Base-by-base conservation (phyloP, 2,797 vertebrate genomes). In the Aldrovandia affinis region DNA sequence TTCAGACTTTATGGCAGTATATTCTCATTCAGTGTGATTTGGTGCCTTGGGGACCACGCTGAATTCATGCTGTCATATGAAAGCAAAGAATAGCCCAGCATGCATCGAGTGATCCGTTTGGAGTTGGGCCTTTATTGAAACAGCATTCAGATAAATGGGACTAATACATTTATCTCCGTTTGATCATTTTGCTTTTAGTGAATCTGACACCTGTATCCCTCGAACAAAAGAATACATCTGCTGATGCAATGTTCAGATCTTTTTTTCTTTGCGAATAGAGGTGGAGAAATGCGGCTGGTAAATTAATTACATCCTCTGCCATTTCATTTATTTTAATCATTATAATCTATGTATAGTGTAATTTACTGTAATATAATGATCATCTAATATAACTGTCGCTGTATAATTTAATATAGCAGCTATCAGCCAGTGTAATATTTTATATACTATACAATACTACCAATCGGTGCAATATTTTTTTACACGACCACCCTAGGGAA, bases 41-140 rank as follows among this genome's bases (percentile, higher is more conserved):
- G 47, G 12, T 50, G 47, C 0, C n/a, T 68, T 68, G 63, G 12
- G 63, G 8, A 68, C 12, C 63, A 8, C 1, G 22, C 33, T 73
- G 22, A 57, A 80, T 85, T 82, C 63, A 61, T 68, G 25, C 47
- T 79, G 54, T 80, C 30, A 28, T 61, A 36, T 87, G 83, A 54
- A 81, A 36, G 57, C 55, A 36, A 79, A 36, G 57, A 44, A n/a
- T 81, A 80, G 61, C 68, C 70, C 55, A 47, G 50, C 1, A 15
- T 82, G 78, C 14, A 61, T 70, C 63, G 42, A 70, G 65, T 70
- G 55, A 55, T 54, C 85, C 14, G 30, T 81, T 82, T 61, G 33
- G 65, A 61, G 18, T 30, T 30, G 75, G 42, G 25, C 39, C 25
- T 20, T 50, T n/a, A 50, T 78, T 25, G 30, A 75, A 18, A 42